Evolutionary conservation across 2,797 vertebrate genomes (phyloP), one percentile per base, ranked within the genome.

Genomic region (Hoplostethus atlanticus): DNA sequence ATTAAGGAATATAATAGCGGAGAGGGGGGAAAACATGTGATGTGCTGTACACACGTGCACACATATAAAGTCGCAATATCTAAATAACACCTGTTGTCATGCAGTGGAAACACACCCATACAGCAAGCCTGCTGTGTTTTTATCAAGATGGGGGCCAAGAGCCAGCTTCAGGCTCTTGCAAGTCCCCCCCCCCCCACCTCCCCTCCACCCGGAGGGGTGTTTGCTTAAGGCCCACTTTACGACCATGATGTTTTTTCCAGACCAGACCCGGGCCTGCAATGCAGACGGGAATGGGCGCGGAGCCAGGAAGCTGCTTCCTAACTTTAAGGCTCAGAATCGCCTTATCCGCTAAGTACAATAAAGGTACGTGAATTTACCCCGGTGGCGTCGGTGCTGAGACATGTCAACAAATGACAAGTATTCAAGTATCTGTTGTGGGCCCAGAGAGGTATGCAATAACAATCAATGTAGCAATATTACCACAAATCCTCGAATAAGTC

Each of bases 211-310:
- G 21, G 21, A 91, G 81, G 84, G 84, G 81, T 92, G 92, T 94
- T 93, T 94, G 86, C 90, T 85, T 89, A 87, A 92, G 90, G 78
- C 76, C 81, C 72, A 79, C 81, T 94, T 94, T 93, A 94, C 79
- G 85, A 84, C 59, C 79, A 8, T 95, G 93, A 95, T 95, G 89
- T 80, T 73, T 95, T 94, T 95, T 92, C 91, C 94, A 95, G 94
- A 92, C 78, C 79, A 83, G 81, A 77, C 70, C 59, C 63, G 66
- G 34, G 64, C 30, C 76, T 80, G 81, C 87, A 83, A 68, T 17
- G 68, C 73, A 87, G 87, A 90, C 80, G 60, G 63, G 71, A 88
- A 80, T 76, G 63, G 81, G 84, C 87, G 13, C 15, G 5, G 77
- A 84, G 89, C 86, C 84, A 88, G 63, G n/a, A 17, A 76, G 63